These are phyloP conservation scores for Eretmodus cyanostictus DNA, from an alignment of 2,113 vertebrate species.

Conservation along the genomic window DNA sequence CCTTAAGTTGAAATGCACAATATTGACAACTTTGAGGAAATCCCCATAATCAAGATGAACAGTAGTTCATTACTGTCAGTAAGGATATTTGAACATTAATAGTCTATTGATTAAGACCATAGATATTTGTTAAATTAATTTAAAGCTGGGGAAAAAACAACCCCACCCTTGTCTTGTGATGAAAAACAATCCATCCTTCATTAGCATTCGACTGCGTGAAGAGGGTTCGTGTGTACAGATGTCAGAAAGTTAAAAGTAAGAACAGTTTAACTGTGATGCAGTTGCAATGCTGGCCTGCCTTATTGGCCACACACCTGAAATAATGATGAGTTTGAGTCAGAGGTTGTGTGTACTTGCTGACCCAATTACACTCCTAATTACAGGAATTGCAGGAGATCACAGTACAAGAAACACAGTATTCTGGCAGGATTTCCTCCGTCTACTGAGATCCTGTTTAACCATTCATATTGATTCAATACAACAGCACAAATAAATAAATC, in stretches of 20 bases:
- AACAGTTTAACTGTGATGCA: neutral
- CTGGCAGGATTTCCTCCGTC: slow-evolving; percentile 6
- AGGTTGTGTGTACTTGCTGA: slow-evolving; percentile 42
- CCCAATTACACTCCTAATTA: slow-evolving; percentile 48
- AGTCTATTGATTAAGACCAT: neutral
- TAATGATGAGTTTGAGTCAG: slow-evolving; percentile 62
- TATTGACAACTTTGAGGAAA: neutral
- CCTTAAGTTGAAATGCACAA: neutral
- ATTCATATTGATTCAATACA: neutral
- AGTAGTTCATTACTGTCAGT: neutral
- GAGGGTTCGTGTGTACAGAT: neutral
- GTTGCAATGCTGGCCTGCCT: neutral
- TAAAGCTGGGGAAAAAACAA: neutral
- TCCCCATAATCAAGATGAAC: neutral
- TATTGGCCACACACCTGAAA: slow-evolving; percentile 48
- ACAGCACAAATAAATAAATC: neutral
- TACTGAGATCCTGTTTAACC: slow-evolving; percentile 13
- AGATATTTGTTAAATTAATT: neutral
- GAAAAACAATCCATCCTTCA: neutral
- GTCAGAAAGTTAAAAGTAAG: neutral
- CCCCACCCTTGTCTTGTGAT: neutral
- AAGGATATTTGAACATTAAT: neutral
- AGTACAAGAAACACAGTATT: slow-evolving; percentile 18
- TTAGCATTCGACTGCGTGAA: neutral
- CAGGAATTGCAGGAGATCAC: slow-evolving; percentile 19